A percentile compares a stretch with the other conserved stretches of the same genome.
These are phyloP conservation scores for Okamejei kenojei DNA, from an alignment of 2,797 vertebrate genomes.

Conservation along the genomic window DNA sequence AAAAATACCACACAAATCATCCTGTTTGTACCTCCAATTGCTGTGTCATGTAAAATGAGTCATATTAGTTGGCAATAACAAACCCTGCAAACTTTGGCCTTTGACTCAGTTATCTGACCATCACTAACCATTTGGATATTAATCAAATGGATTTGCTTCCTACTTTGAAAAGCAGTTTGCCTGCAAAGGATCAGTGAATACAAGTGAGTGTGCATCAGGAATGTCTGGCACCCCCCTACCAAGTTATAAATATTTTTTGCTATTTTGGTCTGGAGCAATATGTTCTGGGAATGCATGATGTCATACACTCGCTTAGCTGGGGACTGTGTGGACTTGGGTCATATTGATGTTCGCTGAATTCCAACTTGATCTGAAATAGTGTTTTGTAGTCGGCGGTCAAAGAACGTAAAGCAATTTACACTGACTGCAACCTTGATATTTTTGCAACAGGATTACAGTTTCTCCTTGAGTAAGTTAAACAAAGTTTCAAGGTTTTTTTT, in stretches of 20 bases:
- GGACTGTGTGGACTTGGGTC: too few relatives aligned
- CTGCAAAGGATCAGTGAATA: background rate
- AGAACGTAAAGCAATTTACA: background rate
- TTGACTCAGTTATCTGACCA: background rate
- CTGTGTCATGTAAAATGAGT: background rate
- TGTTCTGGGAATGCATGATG: background rate
- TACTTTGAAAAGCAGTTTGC: constrained; percentile 1
- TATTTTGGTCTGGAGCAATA: background rate
- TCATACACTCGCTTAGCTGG: background rate
- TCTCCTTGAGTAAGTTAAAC: background rate
- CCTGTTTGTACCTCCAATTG: background rate
- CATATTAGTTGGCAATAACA: background rate
- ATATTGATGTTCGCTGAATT: background rate
- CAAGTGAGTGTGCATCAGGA: background rate
- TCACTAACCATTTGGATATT: background rate
- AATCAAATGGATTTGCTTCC: background rate
- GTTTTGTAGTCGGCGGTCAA: too few relatives aligned
- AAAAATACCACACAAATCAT: background rate
- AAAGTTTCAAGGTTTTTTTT: background rate
- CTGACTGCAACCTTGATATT: background rate
- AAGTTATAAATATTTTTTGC: background rate
- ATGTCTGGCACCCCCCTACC: background rate
- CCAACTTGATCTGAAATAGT: background rate
- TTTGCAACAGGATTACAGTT: background rate
- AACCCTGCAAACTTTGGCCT: background rate